Base-by-base conservation (phyloP, 2,797 vertebrate species). In the Fringilla coelebs region DNA sequence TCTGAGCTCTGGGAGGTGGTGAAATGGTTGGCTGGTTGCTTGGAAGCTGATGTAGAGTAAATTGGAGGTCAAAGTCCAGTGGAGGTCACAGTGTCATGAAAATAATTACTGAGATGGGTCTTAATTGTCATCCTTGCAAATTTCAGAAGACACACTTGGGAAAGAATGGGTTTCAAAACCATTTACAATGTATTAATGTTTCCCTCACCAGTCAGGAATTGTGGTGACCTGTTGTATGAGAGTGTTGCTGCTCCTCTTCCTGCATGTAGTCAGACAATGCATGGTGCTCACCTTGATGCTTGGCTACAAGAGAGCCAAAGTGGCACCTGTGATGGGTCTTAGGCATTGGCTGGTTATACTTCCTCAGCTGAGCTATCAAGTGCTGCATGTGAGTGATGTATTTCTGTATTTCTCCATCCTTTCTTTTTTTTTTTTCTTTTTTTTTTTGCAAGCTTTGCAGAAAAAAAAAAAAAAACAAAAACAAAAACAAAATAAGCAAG, bases 391-490 rank as follows among this genome's bases (percentile, higher is more conserved):
- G 26, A 32, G 26, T 38, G 8, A 65, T 61, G n/a, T n/a, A 7
- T 75, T 52, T 72, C 43, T 82, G 13, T 41, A 22, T 87, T 83
- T 66, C 19, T 43, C 41, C 10, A 32, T 41, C 2, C 10, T 31
- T 52, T 25, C 25, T 32, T 38, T 9, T 11, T 18, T 20, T 20
- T 54, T 24, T 22, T 21, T 45, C 54, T 40, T 31, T 82, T 58
- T 17, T 46, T 48, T 63, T n/a, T 8, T 10, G 24, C 72, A 36
- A 84, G 58, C 77, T 77, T 83, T 48, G 41, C 41, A 66, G 70
- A 55, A 85, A 89, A 88, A 68, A 58, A 93, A 92, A 55, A 85
- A 89, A 88, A 68, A 58, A 93, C 90, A 55, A 85, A 89, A 88
- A 68, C 54, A 93, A 92, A 43, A 41, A 8, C 41, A 41, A 43